phyloP scores from a whole-genome alignment of 2,797 vertebrate species.

The Helostoma temminkii region DNA sequence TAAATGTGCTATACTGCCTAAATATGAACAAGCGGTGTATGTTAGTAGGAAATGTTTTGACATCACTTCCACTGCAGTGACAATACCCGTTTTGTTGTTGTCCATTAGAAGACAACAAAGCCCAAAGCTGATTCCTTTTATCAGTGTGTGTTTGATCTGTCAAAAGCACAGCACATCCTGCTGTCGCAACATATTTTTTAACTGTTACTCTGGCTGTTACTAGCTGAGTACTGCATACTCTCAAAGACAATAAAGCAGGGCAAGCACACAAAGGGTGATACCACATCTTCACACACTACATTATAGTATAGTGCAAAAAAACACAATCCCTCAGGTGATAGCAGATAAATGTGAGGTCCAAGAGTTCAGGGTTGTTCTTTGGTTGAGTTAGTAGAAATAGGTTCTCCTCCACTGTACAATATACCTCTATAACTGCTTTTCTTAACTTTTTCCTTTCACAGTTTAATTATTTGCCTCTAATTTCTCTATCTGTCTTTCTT shows the following conservation, averaged over 20 bases:
- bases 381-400: slow-evolving; percentile 2
- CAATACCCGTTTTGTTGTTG: slow-evolving; percentile 15
- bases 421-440: slow-evolving; percentile 34
- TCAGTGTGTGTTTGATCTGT: slow-evolving; percentile 38
- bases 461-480: slow-evolving; percentile 60
- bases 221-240: background rate
- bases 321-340: slow-evolving; percentile 31
- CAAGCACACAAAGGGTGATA: background rate
- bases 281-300: slow-evolving; percentile 8
- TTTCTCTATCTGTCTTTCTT: slow-evolving; percentile 37
- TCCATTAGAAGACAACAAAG: slow-evolving; percentile 26
- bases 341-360: slow-evolving; percentile 42
- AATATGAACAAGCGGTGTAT: background rate
- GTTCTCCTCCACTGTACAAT: slow-evolving; percentile 12
- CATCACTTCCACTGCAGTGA: slow-evolving; percentile 1
- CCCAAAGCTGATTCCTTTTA: slow-evolving; percentile 7
- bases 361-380: slow-evolving; percentile 28
- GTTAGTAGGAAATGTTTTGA: slow-evolving; percentile 2
- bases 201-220: background rate
- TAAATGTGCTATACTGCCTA: background rate
- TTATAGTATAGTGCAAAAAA: slow-evolving; percentile 11
- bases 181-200: background rate
- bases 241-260: background rate
- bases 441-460: slow-evolving; percentile 39
- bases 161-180: slow-evolving; percentile 25